Evolutionary conservation across 2,888 invertebrate species (phyloP), one percentile per base, ranked within the genome.

Genomic region (Abrostola tripartita): DNA sequence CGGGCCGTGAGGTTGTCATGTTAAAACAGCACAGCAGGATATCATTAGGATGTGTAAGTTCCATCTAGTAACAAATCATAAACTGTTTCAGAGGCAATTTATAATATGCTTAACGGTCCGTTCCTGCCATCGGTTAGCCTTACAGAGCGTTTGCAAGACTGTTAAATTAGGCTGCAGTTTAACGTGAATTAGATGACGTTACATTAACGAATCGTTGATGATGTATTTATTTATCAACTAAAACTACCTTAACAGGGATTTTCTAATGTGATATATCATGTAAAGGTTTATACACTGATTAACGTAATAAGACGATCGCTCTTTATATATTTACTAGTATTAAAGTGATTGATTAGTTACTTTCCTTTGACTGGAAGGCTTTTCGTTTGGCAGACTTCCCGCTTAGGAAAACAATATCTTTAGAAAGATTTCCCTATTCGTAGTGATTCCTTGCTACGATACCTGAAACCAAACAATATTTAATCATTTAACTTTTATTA

Each of bases 211-310:
- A 50, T 76, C 14, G 51, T 71, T 65, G 65, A 76, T n/a, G n/a
- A n/a, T n/a, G n/a, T n/a, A n/a, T n/a, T n/a, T n/a, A n/a, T n/a
- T n/a, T n/a, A n/a, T n/a, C n/a, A n/a, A n/a, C n/a, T n/a, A n/a
- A n/a, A n/a, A n/a, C n/a, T n/a, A n/a, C n/a, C n/a, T n/a, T n/a
- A n/a, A n/a, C n/a, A n/a, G n/a, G n/a, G n/a, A n/a, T n/a, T n/a
- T n/a, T n/a, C n/a, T n/a, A n/a, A n/a, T n/a, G n/a, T n/a, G n/a
- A n/a, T n/a, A n/a, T n/a, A n/a, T 65, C 60, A 60, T 75, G 52
- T 70, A 70, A 57, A 66, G 76, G 65, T 76, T 76, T 51, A 49
- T 60, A 55, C 47, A 55, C 52, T 65, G 76, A 76, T 71, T 71
- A 56, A 49, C 55, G 55, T 57, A 72, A 65, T 65, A 71, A 41